These are phyloP conservation scores for Montipora capricornis DNA, from an alignment of 64 coral and sea anemone species.

Conservation along the genomic window DNA sequence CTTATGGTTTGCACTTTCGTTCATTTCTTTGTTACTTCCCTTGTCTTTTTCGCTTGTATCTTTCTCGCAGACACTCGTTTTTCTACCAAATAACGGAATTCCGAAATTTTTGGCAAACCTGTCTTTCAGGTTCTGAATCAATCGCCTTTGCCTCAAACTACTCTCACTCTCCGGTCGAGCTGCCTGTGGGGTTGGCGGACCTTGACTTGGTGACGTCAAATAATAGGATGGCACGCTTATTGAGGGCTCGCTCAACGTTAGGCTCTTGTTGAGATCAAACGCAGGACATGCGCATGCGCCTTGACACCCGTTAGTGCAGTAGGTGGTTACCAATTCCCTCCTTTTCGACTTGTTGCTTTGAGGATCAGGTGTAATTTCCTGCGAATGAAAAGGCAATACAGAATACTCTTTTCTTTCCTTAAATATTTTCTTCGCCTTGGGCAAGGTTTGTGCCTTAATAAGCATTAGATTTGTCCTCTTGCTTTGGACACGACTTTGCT, in stretches of 20 bases:
- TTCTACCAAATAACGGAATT: background rate
- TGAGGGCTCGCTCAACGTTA: background rate
- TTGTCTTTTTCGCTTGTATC: background rate
- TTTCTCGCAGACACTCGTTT: background rate
- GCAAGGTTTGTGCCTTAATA: background rate
- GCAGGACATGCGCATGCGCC: slow-evolving; percentile 55
- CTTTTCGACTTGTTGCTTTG: too few relatives aligned
- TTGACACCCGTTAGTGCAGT: slow-evolving; percentile 47
- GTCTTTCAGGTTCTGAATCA: background rate
- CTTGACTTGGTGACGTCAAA: background rate
- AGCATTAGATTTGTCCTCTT: too few relatives aligned
- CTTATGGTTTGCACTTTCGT: background rate
- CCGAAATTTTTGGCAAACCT: background rate
- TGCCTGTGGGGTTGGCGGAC: background rate
- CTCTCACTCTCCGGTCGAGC: background rate
- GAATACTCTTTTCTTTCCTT: background rate
- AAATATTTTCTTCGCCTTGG: background rate
- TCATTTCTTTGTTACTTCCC: background rate
- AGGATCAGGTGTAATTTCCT: background rate
- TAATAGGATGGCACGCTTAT: background rate
- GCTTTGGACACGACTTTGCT: too few relatives aligned
- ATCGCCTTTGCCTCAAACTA: background rate
- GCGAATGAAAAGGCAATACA: background rate
- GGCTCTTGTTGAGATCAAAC: background rate
- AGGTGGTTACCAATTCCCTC: background rate